These are phyloP conservation scores for Sarotherodon lohbergeri DNA, from an alignment of 2,113 vertebrate genomes.

Conservation along the genomic window DNA sequence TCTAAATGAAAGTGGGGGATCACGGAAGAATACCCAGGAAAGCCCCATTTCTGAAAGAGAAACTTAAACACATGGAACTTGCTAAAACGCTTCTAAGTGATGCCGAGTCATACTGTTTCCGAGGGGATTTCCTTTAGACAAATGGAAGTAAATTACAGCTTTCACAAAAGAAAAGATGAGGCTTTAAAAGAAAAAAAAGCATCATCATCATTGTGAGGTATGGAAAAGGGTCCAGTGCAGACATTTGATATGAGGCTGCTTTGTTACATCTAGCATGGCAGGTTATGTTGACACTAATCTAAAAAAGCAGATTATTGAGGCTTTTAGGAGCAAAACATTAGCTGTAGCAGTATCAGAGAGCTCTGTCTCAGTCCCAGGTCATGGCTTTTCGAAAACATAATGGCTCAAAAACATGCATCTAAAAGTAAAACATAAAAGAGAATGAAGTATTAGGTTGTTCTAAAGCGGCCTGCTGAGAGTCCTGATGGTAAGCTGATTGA, in stretches of 20 bases:
- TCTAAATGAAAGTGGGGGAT: neutral
- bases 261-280: neutral
- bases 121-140: neutral
- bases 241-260: neutral
- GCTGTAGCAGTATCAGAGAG: neutral
- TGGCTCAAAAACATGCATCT: neutral
- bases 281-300: neutral
- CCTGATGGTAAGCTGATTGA: neutral
- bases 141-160: neutral
- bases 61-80: neutral
- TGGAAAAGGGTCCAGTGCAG: neutral
- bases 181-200: neutral
- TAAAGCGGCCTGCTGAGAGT: neutral
- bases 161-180: neutral
- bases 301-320: neutral
- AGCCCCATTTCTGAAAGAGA: neutral
- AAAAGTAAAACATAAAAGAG: neutral
- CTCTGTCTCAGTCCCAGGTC: neutral
- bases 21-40: neutral
- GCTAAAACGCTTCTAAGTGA: neutral
- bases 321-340: neutral
- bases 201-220: neutral
- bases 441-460: neutral
- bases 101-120: neutral
- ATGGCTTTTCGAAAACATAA: neutral